Percentiles rank a stretch among this genome's conserved stretches.
phyloP scores from a whole-genome alignment of 2,797 vertebrate genomes.

The Austrolebias charrua region DNA sequence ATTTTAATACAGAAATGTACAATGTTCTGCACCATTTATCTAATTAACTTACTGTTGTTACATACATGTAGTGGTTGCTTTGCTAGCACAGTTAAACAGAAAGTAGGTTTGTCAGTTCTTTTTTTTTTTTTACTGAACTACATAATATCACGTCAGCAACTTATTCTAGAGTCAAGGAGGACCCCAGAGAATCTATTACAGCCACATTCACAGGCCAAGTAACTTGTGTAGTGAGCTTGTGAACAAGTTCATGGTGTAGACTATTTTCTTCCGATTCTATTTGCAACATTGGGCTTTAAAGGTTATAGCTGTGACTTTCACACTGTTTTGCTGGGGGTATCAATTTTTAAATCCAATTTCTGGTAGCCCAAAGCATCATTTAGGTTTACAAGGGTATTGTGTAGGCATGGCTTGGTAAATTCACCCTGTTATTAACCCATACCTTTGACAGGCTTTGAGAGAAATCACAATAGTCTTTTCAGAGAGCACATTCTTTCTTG shows the following conservation, averaged over 20 bases:
- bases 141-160: constrained; percentile 38
- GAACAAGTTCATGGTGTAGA: constrained; percentile 46
- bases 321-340: constrained; percentile 42
- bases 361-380: constrained; percentile 46
- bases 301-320: constrained; percentile 58
- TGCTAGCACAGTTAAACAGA: constrained; percentile 3
- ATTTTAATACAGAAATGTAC: background rate
- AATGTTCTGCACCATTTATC: background rate
- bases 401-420: constrained; percentile 44
- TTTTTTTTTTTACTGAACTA: constrained; percentile 21
- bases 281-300: constrained; percentile 30
- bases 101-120: background rate
- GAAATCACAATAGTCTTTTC: constrained; percentile 30
- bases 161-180: constrained; percentile 28
- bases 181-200: constrained; percentile 48
- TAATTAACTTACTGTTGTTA: background rate
- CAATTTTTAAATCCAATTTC: constrained; percentile 68
- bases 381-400: constrained; percentile 41
- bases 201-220: constrained; percentile 29
- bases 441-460: constrained; percentile 43
- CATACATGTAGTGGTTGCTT: background rate
- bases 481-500: constrained; percentile 10
- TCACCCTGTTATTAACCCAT: constrained; percentile 39
- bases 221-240: constrained; percentile 25
- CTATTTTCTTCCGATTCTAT: constrained; percentile 38